Evolutionary conservation across 1,140 invertebrate species (phyloP).

Genomic region (Ctenoplectra terminalis): DNA sequence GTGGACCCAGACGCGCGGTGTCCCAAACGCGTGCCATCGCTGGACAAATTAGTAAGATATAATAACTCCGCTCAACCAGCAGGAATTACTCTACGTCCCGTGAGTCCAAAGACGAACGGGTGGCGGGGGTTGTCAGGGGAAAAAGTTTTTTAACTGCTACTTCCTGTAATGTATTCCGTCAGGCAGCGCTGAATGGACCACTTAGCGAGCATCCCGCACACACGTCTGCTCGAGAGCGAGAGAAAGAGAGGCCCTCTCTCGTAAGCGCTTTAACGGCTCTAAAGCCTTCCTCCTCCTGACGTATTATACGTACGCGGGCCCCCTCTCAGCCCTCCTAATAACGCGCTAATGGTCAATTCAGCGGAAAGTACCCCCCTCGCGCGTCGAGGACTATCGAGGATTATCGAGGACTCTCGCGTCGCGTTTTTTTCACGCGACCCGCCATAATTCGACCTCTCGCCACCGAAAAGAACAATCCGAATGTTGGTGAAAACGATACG

Average conservation of each 20-base stretch:
- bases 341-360: conserved; percentile 64
- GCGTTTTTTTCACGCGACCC: conserved; percentile 8
- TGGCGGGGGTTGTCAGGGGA: conserved; percentile 16
- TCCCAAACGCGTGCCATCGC: conserved; percentile 29
- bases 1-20: no score
- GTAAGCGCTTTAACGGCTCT: conserved; percentile 63
- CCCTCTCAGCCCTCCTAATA: conserved; percentile 31
- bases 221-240: not conserved
- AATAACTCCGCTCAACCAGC: conserved; percentile 43
- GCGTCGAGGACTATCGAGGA: conserved; percentile 10
- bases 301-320: not conserved
- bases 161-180: conserved; percentile 78
- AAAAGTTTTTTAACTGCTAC: conserved; percentile 74
- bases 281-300: conserved; percentile 34
- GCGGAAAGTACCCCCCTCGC: conserved; percentile 40
- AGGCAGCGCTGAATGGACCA: conserved; percentile 73
- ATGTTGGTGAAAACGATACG: conserved; percentile 30
- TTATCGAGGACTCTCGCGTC: conserved; percentile 35
- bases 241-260: conserved; percentile 39
- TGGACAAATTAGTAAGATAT: not conserved
- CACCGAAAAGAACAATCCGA: conserved; percentile 33
- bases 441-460: conserved; percentile 20
- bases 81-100: conserved; percentile 53
- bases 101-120: conserved; percentile 5
- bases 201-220: conserved; percentile 69